Base-by-base conservation (phyloP, 2,888 invertebrate species). In the Exocentrus adspersus region DNA sequence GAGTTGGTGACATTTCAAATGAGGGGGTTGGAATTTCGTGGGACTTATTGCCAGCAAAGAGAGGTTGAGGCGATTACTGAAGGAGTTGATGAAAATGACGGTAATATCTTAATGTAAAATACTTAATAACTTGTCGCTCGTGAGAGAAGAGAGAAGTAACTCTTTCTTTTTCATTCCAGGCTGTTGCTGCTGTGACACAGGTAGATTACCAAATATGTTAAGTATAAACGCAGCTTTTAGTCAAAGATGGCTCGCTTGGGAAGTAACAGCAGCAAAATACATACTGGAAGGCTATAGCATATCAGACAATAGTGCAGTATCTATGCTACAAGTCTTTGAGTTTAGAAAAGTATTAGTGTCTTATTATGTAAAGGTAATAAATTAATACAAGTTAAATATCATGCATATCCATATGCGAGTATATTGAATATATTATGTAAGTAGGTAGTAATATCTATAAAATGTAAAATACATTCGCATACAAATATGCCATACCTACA, bases 31-130 rank as follows among this genome's bases (percentile, higher is more conserved):
- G 99, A 99, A 84, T 99, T 99, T 84, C 87, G 98, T 48, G 98
- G 99, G 19, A 99, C 99, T 0, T 99, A 99, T 82, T 99, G 99
- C 80, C 99, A 99, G 82, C 99, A 99, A 83, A 85, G 98, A 60
- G 97, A 97, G 84, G 98, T 98, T 1, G 99, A 99, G 83, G 99
- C 98, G 10, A 98, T 99, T 65, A 94, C 95, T 0, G 98, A 99
- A 83, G 97, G 97, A 7, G 95, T 97, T 0, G 96, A 96, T 78
- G 97, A 97, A 76, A 96, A 97, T 79, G 93, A 92, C 75, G 97
- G 96, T 89, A 46, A 63, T 60, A 46, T 28, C n/a, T 37, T 28
- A n/a, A n/a, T n/a, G n/a, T n/a, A n/a, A n/a, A n/a, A n/a, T n/a
- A n/a, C n/a, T n/a, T n/a, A n/a, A n/a, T 9, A 21, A 51, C 46